Conservation (phyloP, 2,888 invertebrate genomes). For the Nomada ruficornis region DNA sequence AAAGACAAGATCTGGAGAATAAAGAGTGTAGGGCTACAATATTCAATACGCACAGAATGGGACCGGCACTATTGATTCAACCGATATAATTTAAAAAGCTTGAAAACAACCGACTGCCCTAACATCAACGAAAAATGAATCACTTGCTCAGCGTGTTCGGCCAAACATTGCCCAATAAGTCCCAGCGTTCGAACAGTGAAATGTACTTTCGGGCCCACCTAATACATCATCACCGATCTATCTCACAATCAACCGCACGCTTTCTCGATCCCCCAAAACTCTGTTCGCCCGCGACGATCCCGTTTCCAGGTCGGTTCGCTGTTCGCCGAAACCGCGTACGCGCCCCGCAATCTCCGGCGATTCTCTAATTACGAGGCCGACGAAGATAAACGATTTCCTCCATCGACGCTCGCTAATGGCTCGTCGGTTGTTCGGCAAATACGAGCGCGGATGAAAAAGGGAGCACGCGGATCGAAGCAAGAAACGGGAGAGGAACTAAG, state of each 20-base stretch:
- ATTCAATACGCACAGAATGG: too few species aligned
- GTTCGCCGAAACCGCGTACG: constrained; percentile 22
- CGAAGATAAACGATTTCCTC: constrained; percentile 49
- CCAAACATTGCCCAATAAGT: too few species aligned
- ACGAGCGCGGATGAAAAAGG: constrained; percentile 27
- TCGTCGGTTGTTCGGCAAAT: constrained; percentile 19
- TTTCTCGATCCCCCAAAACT: constrained; percentile 18
- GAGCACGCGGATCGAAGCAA: neutral
- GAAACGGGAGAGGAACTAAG: neutral
- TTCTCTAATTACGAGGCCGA: constrained; percentile 48
- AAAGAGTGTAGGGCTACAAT: too few species aligned
- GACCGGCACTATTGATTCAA: too few species aligned
- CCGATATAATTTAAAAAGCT: too few species aligned
- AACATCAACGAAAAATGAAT: too few species aligned
- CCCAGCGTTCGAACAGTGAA: too few species aligned
- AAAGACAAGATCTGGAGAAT: too few species aligned
- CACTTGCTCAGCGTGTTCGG: too few species aligned
- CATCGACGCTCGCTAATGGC: constrained; percentile 48
- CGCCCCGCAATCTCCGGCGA: constrained; percentile 18
- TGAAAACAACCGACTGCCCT: too few species aligned
- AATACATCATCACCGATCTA: too few species aligned
- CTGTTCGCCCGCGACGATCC: constrained; percentile 10
- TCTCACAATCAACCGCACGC: neutral
- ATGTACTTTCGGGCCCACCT: too few species aligned
- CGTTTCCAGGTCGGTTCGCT: neutral